Evolutionary conservation across 1,140 invertebrate species (phyloP), one percentile per base, ranked within the genome.

Genomic region (Drosophila guanche): DNA sequence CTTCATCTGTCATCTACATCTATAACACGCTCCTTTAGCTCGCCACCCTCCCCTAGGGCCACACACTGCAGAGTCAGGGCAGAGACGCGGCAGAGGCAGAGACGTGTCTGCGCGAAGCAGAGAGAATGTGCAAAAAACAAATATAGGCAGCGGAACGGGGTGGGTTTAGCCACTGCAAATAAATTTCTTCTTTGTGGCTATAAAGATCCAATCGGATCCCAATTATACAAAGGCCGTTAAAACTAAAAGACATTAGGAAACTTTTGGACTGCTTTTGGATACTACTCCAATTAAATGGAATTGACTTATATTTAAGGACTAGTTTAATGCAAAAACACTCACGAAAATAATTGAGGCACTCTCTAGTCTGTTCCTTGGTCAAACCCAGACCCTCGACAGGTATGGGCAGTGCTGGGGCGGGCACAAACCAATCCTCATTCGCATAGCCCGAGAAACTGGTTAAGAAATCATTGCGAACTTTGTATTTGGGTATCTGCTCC

Each of bases 371-470:
- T 92, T 98, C 97, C 92, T 97, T 96, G 51, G 97, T 97, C 63
- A 99, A 93, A 85, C 96, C 96, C 71, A 97, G 93, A 85, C 97
- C 96, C 52, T 93, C 93, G 66, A 96, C 94, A 81, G 95, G 94
- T 72, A 95, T 92, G 79, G 94, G 93, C 60, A 97, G 92, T 45
- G 95, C 95, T 53, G 97, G 97, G 45, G 96, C 95, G 41, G 97
- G 96, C 72, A 99, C 97, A 90, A 95, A 97, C 97, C 97, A 98
- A 92, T 99, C 97, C 90, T 95, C 93, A 94, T 98, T 97, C 90
- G 97, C 95, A 95, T 98, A 98, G 55, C 97, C 97, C 96, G 92
- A 94, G 92, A 99, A 99, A 90, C 97, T 94, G n/a, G 97, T 98
- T 65, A 98, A 94, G 61, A 96, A 97, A 92, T 99, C 98, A 53